These are phyloP conservation scores for Cichladusa arquata DNA, from an alignment of 2,113 vertebrate genomes.

Conservation along the genomic window DNA sequence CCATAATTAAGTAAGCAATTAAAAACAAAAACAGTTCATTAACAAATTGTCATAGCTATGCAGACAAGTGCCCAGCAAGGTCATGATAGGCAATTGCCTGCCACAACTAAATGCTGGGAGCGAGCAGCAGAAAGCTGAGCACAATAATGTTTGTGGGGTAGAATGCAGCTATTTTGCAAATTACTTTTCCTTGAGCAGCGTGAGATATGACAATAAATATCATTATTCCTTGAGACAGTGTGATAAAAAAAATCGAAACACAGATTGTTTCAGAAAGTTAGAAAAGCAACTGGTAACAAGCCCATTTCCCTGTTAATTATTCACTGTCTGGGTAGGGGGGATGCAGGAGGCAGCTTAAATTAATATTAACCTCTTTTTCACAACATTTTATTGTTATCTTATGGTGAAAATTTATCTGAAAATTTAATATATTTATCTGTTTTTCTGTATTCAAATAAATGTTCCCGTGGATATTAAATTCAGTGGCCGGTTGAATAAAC, in stretches of 20 bases:
- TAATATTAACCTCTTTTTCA: neutral
- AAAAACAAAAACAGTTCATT: conserved; percentile 85
- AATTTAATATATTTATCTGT: neutral
- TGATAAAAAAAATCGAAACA: neutral
- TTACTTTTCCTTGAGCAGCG: conserved; percentile 2
- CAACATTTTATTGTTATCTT: neutral
- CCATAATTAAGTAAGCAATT: conserved; percentile 86
- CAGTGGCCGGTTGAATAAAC: neutral
- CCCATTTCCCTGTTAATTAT: neutral
- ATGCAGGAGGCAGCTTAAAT: neutral
- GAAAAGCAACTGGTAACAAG: conserved; percentile 8
- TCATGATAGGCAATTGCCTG: conserved; percentile 68
- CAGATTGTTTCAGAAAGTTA: neutral
- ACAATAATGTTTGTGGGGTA: neutral
- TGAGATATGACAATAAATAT: conserved; percentile 6
- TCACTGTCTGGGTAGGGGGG: neutral
- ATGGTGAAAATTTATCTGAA: neutral
- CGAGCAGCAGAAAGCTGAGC: conserved; percentile 29
- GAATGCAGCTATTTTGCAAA: conserved; percentile 14
- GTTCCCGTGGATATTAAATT: neutral
- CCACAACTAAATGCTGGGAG: conserved; percentile 59
- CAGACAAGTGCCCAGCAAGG: conserved; percentile 75
- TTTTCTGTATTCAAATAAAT: neutral
- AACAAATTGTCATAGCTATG: conserved; percentile 79
- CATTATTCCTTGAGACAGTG: neutral